These are phyloP conservation scores for Eutrigla gurnardus DNA, from an alignment of 2,797 vertebrate species.

Conservation along the genomic window DNA sequence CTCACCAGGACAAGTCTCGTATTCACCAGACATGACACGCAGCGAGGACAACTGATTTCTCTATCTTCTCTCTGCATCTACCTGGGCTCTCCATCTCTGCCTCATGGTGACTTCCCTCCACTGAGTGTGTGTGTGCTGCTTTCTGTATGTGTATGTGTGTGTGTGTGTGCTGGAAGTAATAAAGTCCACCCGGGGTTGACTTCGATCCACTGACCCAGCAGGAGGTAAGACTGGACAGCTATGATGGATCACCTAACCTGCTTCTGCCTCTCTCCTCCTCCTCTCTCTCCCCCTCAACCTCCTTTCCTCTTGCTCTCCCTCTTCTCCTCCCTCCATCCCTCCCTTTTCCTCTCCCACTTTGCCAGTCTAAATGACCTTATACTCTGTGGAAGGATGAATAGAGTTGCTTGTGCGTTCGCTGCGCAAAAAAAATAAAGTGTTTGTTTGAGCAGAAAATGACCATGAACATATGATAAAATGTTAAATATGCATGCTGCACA, in stretches of 20 bases:
- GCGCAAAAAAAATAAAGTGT: constrained; percentile 66
- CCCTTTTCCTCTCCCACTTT: constrained; percentile 70
- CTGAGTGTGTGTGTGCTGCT: constrained; percentile 17
- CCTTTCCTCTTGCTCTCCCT: constrained; percentile 62
- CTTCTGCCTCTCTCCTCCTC: constrained; percentile 78
- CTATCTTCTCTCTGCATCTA: constrained; percentile 75
- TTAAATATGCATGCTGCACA: constrained; percentile 31
- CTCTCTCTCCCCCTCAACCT: constrained; percentile 71
- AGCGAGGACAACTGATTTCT: constrained; percentile 83
- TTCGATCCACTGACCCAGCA: constrained; percentile 94
- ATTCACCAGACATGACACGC: constrained; percentile 79
- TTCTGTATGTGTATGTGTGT: constrained; percentile 69
- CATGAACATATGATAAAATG: constrained; percentile 68
- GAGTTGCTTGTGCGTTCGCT: constrained; percentile 66
- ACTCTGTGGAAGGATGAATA: constrained; percentile 73
- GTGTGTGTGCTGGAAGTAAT: constrained; percentile 91
- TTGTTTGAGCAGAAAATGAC: constrained; percentile 73
- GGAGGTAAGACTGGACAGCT: constrained; percentile 90
- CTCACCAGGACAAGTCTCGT: constrained; percentile 69
- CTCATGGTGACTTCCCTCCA: constrained; percentile 83
- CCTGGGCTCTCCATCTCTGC: constrained; percentile 74
- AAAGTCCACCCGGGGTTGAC: constrained; percentile 89
- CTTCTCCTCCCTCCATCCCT: constrained; percentile 60
- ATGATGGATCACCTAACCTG: constrained; percentile 92
- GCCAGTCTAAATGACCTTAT: constrained; percentile 80